Conservation (phyloP, 2,113 vertebrate species). For the Chascanopsetta lugubris region DNA sequence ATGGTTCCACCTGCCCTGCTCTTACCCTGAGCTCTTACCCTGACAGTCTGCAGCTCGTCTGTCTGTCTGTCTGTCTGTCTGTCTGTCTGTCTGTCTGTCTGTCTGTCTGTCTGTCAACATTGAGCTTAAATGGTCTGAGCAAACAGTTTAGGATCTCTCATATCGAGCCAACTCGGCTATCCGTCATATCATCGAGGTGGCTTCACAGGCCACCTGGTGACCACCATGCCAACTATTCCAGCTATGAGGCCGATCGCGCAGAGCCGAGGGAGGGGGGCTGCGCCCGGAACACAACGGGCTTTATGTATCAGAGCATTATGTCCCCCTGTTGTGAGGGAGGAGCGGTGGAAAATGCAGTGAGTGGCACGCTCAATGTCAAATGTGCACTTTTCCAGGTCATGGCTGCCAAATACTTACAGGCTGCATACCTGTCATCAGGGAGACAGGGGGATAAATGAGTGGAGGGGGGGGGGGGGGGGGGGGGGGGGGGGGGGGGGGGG, state of each 20-base stretch:
- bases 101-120: slow-evolving; percentile 38
- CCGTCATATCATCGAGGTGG: slow-evolving; percentile 36
- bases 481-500: no score
- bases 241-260: slow-evolving; percentile 46
- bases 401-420: slow-evolving; percentile 66
- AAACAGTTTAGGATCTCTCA: slow-evolving; percentile 15
- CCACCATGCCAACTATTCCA: slow-evolving; percentile 69
- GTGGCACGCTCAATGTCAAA: slow-evolving; percentile 67
- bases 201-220: slow-evolving; percentile 65
- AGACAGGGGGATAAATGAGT: slow-evolving; percentile 21
- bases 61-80: neutral
- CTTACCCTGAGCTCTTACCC: neutral
- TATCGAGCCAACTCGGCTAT: slow-evolving; percentile 19
- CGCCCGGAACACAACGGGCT: slow-evolving; percentile 25
- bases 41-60: neutral
- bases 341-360: slow-evolving; percentile 35
- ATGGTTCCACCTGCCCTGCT: slow-evolving; percentile 12
- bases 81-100: slow-evolving; percentile 18
- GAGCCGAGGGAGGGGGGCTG: slow-evolving; percentile 51
- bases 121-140: slow-evolving; percentile 41
- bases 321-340: slow-evolving; percentile 18
- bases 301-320: slow-evolving; percentile 36
- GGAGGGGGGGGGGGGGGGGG: neutral
- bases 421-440: slow-evolving; percentile 57
- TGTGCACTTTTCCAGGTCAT: slow-evolving; percentile 64